A percentile compares a stretch with the other conserved stretches of the same genome.
Evolutionary conservation across 35 echinoderm and acorn worm species (phyloP).

Genomic region (Strongylocentrotus purpuratus): DNA sequence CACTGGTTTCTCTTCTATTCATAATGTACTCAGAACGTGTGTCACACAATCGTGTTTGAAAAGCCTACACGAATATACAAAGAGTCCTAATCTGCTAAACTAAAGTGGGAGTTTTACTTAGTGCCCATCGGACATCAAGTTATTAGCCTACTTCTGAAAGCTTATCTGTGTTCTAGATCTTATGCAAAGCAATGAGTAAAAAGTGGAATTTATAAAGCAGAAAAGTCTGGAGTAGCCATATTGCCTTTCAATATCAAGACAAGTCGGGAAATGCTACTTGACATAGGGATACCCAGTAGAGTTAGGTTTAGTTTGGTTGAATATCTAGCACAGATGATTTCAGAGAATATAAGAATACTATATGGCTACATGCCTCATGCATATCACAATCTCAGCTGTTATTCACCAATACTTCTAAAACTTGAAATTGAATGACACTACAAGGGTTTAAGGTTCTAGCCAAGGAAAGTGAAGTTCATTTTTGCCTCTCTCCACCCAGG

Average conservation of each 20-base stretch:
- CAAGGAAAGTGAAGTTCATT: no score
- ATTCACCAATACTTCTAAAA: no score
- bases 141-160: neutral
- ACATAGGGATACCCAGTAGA: neutral
- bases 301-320: neutral
- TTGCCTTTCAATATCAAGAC: no score
- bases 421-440: no score
- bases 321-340: neutral
- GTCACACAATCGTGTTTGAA: no score
- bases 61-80: no score
- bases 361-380: no score
- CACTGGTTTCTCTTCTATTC: neutral
- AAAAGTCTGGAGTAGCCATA: neutral
- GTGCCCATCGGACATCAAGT: neutral
- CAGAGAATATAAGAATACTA: no score
- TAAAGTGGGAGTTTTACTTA: neutral
- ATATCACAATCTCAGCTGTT: no score
- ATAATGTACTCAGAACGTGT: neutral
- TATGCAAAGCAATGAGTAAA: neutral
- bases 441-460: no score
- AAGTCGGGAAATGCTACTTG: neutral
- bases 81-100: no score
- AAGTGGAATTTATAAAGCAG: neutral
- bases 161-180: neutral
- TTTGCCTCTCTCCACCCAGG: no score